Conservation (phyloP, 2,113 vertebrate species). For the Anarhynchus alexandrinus region DNA sequence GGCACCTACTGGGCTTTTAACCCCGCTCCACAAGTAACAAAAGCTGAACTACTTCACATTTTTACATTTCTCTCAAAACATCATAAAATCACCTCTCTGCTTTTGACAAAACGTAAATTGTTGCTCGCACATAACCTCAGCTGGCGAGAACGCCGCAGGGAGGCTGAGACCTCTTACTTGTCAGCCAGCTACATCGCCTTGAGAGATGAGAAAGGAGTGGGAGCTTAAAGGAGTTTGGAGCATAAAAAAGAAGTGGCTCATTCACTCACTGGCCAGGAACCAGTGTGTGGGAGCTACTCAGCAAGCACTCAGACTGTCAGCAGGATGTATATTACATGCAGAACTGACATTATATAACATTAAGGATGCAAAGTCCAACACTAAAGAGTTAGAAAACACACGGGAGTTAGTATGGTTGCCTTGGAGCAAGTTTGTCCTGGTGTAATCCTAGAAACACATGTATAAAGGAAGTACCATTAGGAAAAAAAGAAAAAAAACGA, state of each 20-base stretch:
- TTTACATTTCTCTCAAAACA: background rate
- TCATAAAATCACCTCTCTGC: background rate
- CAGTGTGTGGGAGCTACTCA: background rate
- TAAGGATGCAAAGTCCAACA: background rate
- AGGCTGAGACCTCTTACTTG: background rate
- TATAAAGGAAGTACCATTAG: background rate
- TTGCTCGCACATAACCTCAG: background rate
- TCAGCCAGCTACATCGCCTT: rapidly evolving
- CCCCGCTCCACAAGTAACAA: background rate
- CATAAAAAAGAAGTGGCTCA: background rate
- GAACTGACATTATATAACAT: background rate
- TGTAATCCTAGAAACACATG: background rate
- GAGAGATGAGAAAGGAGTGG: background rate
- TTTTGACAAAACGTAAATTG: background rate
- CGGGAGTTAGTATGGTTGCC: background rate
- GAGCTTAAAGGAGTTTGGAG: background rate
- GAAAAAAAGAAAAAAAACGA: background rate
- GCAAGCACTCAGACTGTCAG: background rate
- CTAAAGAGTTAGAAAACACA: background rate
- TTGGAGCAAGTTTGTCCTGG: background rate
- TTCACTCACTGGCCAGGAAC: background rate
- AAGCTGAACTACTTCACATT: background rate
- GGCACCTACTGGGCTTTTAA: background rate
- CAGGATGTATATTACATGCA: background rate
- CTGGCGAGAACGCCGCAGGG: rapidly evolving